These are phyloP conservation scores for Eptesicus fuscus DNA, from an alignment of 2,113 vertebrate genomes.

Conservation along the genomic window DNA sequence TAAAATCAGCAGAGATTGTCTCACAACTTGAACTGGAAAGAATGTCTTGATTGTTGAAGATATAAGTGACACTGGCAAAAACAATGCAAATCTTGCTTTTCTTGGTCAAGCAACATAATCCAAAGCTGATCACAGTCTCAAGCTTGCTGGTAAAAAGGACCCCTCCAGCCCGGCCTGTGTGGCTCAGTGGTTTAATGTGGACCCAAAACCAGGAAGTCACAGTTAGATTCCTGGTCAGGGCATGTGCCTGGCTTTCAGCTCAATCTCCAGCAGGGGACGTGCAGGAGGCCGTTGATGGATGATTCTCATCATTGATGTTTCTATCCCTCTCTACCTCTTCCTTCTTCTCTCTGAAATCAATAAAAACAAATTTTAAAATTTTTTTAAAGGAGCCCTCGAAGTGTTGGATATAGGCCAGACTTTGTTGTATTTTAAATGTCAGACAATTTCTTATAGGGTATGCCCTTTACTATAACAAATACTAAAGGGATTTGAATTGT, in stretches of 20 bases:
- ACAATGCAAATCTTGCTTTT: background rate
- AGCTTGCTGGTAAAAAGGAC: background rate
- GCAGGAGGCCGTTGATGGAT: too few species aligned
- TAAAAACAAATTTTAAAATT: too few species aligned
- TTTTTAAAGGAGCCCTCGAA: background rate
- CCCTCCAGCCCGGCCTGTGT: background rate
- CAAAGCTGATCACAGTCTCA: background rate
- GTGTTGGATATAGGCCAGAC: background rate
- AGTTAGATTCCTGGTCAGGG: background rate
- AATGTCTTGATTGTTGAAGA: background rate
- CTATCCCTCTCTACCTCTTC: too few species aligned
- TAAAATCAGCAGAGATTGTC: conserved; percentile 98
- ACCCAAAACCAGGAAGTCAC: too few species aligned
- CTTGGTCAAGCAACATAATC: background rate
- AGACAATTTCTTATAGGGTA: conserved; percentile 96
- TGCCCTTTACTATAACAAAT: conserved; percentile 98
- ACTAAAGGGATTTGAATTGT: conserved; percentile 98
- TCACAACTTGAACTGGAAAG: conserved; percentile 96
- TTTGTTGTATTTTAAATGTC: conserved; percentile 98
- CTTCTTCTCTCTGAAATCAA: too few species aligned
- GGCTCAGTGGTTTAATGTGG: too few species aligned
- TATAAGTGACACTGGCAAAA: background rate
- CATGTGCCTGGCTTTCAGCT: too few species aligned
- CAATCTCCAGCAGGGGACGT: too few species aligned
- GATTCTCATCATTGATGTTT: too few species aligned